Conservation (phyloP, 1,140 invertebrate species). For the Monomorium pharaonis region DNA sequence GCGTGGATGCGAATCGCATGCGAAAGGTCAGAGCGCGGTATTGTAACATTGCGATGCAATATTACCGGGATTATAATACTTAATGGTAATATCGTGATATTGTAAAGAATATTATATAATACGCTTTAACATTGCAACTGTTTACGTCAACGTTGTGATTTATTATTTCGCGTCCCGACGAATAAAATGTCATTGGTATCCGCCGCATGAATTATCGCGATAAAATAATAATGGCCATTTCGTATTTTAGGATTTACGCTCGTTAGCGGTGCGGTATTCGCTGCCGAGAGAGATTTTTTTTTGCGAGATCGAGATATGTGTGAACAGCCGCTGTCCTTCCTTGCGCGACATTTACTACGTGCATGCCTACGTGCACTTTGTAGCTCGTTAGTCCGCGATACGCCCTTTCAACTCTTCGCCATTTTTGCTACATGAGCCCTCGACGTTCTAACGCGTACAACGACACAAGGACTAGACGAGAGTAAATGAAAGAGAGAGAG, state of each 20-base stretch:
- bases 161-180: neutral
- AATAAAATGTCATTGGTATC: neutral
- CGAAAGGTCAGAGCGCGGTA: conserved; percentile 8
- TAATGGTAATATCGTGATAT: neutral
- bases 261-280: conserved; percentile 4
- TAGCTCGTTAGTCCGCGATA: conserved; percentile 64
- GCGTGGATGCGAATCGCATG: conserved; percentile 17
- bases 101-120: conserved; percentile 29
- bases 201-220: neutral
- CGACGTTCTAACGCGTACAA: conserved; percentile 27
- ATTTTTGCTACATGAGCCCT: conserved; percentile 25
- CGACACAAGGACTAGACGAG: neutral
- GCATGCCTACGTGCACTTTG: conserved; percentile 62
- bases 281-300: neutral
- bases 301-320: neutral
- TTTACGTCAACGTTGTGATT: neutral
- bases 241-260: neutral
- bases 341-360: conserved; percentile 63
- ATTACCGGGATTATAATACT: conserved; percentile 22
- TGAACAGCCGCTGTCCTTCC: neutral
- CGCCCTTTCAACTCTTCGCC: conserved; percentile 49
- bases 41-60: conserved; percentile 15
- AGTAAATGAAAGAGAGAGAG: neutral
- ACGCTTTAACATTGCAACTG: neutral
- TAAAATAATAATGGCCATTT: neutral